A percentile compares a stretch with the other conserved stretches of the same genome.
These are phyloP conservation scores for Idris sp. DNA, from an alignment of 1,140 invertebrate species.

Conservation along the genomic window DNA sequence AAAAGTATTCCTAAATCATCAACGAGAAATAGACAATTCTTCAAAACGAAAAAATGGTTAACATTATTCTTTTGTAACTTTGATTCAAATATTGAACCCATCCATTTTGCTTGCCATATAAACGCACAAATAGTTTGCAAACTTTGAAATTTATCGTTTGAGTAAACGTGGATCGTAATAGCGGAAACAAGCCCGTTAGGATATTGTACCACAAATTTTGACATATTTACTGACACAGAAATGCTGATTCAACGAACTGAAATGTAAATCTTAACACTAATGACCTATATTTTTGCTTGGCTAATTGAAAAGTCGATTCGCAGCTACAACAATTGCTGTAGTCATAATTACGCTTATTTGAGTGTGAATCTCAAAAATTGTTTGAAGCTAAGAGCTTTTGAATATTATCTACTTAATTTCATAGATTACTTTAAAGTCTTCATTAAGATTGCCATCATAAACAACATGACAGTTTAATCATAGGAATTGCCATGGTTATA, in stretches of 20 bases:
- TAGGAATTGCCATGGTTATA: constrained; percentile 38
- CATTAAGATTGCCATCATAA: constrained; percentile 49
- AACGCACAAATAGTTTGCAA: constrained; percentile 7
- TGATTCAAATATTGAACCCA: no score
- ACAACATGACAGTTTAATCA: constrained; percentile 56
- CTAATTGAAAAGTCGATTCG: constrained; percentile 27
- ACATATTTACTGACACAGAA: constrained; percentile 35
- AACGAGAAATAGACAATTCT: no score
- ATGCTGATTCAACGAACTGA: constrained; percentile 12
- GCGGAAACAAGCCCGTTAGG: constrained; percentile 21
- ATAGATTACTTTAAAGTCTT: constrained; percentile 34
- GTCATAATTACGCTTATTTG: constrained; percentile 5
- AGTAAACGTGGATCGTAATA: constrained; percentile 30
- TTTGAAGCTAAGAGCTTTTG: no score
- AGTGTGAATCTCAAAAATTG: constrained; percentile 1
- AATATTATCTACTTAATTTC: constrained; percentile 17
- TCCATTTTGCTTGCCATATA: no score
- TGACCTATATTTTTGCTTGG: constrained; percentile 5
- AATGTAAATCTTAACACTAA: background rate
- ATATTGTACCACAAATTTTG: constrained; percentile 27
- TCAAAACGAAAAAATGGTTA: no score
- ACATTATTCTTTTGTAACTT: no score
- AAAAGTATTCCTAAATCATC: no score
- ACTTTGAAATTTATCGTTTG: constrained; percentile 22
- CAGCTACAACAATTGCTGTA: no score